Conservation (phyloP, 2,113 vertebrate genomes). For the Megalops atlanticus region DNA sequence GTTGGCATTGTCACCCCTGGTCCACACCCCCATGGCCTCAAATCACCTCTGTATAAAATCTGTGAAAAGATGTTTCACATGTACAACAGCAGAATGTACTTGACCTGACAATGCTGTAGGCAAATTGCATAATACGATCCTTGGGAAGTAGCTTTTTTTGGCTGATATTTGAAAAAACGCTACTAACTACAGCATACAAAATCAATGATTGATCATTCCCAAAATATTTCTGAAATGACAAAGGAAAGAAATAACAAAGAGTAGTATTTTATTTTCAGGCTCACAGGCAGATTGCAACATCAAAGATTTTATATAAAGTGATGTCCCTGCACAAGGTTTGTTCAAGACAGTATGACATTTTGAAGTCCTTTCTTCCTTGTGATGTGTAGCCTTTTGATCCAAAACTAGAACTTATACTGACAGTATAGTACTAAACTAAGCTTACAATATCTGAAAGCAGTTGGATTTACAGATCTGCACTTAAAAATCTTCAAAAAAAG, state of each 20-base stretch:
- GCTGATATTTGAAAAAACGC: neutral
- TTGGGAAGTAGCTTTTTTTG: too few relatives aligned
- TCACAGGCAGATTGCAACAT: neutral
- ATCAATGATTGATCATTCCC: too few relatives aligned
- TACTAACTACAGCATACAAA: neutral
- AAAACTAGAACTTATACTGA: neutral
- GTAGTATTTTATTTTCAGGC: neutral
- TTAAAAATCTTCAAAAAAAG: neutral
- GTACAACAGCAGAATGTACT: neutral
- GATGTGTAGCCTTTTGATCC: neutral
- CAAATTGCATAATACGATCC: neutral
- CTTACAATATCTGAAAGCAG: neutral
- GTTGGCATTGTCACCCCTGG: neutral
- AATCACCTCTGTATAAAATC: neutral
- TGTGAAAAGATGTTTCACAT: neutral
- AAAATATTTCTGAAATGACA: neutral
- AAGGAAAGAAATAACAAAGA: neutral
- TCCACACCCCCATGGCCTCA: neutral
- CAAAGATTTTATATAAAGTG: neutral
- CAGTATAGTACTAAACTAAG: neutral
- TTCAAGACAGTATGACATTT: neutral
- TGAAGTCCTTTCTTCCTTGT: neutral
- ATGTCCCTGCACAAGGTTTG: slow-evolving; percentile 3
- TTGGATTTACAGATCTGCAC: neutral
- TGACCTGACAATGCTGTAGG: neutral